Evolutionary conservation across 2,113 vertebrate genomes (phyloP), one percentile per base, ranked within the genome.

Genomic region (Coreoperca whiteheadi): DNA sequence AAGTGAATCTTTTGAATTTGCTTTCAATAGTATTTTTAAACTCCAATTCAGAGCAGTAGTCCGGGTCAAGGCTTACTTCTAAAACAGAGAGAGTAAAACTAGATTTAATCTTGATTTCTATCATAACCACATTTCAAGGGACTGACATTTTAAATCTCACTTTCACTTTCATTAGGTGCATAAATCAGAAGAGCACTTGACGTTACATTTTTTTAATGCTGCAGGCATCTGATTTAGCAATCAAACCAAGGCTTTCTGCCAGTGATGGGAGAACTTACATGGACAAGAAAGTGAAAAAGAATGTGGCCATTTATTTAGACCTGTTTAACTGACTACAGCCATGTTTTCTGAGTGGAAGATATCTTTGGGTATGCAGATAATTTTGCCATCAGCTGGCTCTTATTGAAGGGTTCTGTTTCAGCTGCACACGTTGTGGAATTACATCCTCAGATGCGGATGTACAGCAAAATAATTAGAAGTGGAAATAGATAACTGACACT

Each of bases 1-100:
- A 69, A 72, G 50, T 54, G 37, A 91, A 84, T 83, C 72, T 79
- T 77, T 83, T 83, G 79, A 89, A 79, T 86, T 85, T 75, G 57
- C 57, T 77, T 82, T 69, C 43, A 74, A 69, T 43, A 25, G 46
- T 88, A 81, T 81, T 83, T 77, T 71, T 39, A 39, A 70, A 56
- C 48, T 68, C 12, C 3, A 9, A 74, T 74, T 84, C 73, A 37
- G 46, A 59, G 43, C 54, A 23, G 66, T 5, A 53, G 72, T 77
- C 72, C 48, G 32, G 39, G 14, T 77, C 83, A 83, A 83, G 71
- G 83, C 76, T 74, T 15, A 16, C 67, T 65, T 63, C 41, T 67
- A 65, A 59, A 68, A 39, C 28, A 63, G 46, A 32, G 65, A 8
- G 32, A 63, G 66, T 28, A 37, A 59, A 84, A 79, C 79, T n/a